A percentile compares a stretch with the other conserved stretches of the same genome.
These are phyloP conservation scores for Amphiprion percula DNA, from an alignment of 2,113 vertebrate genomes.

Conservation along the genomic window DNA sequence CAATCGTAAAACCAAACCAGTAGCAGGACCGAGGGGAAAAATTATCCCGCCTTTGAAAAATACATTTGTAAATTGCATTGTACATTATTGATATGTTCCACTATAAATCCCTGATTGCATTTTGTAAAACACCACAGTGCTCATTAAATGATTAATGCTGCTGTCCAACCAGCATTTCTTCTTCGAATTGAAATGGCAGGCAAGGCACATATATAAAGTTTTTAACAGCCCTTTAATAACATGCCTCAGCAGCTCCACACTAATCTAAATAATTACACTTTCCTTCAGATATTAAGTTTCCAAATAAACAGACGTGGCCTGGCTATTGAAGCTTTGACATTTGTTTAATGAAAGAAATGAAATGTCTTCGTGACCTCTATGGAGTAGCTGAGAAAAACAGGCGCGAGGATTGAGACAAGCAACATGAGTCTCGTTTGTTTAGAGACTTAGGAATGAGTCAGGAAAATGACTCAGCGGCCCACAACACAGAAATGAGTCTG, in stretches of 20 bases:
- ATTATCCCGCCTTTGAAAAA: conserved; percentile 48
- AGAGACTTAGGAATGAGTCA: conserved; percentile 42
- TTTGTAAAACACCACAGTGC: conserved; percentile 67
- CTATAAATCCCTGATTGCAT: conserved; percentile 66
- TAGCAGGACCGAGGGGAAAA: conserved; percentile 17
- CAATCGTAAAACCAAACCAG: conserved; percentile 21
- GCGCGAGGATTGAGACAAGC: background rate
- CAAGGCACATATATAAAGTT: conserved; percentile 40
- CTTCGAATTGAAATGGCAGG: conserved; percentile 40
- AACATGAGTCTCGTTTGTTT: conserved; percentile 35
- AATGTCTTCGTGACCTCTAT: conserved; percentile 29
- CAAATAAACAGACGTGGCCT: conserved; percentile 40
- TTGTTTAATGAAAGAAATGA: conserved; percentile 55
- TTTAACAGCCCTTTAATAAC: conserved; percentile 61
- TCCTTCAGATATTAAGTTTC: conserved; percentile 54
- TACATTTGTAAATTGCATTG: conserved; percentile 61
- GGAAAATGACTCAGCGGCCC: conserved; percentile 45
- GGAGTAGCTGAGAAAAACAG: conserved; percentile 2
- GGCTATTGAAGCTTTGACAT: conserved; percentile 23
- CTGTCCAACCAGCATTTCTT: conserved; percentile 35
- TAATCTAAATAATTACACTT: conserved; percentile 63
- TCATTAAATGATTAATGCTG: conserved; percentile 70
- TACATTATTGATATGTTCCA: conserved; percentile 76
- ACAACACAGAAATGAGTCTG: conserved; percentile 19
- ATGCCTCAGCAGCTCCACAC: conserved; percentile 46